These are phyloP conservation scores for Benthosema pterotum DNA, from an alignment of 2,797 vertebrate genomes.

Conservation along the genomic window DNA sequence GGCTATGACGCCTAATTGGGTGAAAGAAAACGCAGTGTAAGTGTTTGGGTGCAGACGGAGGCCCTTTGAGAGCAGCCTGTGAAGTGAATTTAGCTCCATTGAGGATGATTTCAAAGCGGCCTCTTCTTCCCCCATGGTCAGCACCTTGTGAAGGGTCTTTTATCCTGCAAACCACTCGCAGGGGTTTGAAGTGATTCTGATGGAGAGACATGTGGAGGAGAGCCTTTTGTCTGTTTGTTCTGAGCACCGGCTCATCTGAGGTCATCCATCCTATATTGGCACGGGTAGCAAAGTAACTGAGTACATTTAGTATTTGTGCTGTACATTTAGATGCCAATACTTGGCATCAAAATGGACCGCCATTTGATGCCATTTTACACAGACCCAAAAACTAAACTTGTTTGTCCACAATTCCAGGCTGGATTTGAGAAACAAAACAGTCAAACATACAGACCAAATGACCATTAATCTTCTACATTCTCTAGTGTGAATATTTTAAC, in stretches of 20 bases:
- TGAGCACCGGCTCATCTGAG: conserved; percentile 34
- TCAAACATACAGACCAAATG: too few relatives aligned
- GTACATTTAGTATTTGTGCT: too few relatives aligned
- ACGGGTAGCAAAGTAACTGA: too few relatives aligned
- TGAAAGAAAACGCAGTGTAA: conserved; percentile 23
- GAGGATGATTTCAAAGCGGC: conserved; percentile 71
- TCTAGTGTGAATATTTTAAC: too few relatives aligned
- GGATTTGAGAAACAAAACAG: too few relatives aligned
- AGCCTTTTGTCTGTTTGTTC: conserved; percentile 40
- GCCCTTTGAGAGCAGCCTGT: conserved; percentile 53
- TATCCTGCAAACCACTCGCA: conserved; percentile 45
- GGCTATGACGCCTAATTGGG: conserved; percentile 57
- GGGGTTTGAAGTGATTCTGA: conserved; percentile 42
- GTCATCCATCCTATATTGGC: too few relatives aligned
- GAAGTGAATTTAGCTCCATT: conserved; percentile 57
- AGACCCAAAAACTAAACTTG: too few relatives aligned
- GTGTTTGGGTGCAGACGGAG: conserved; percentile 26
- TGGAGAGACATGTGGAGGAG: conserved; percentile 31
- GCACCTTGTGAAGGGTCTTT: conserved; percentile 63
- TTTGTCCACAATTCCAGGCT: too few relatives aligned
- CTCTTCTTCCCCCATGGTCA: conserved; percentile 58
- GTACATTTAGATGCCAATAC: too few relatives aligned
- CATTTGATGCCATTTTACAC: too few relatives aligned
- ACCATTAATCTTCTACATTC: too few relatives aligned
- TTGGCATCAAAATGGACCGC: too few relatives aligned